A percentile compares a stretch with the other conserved stretches of the same genome.
These are phyloP conservation scores for Ormia ochracea DNA, from an alignment of 2,888 invertebrate genomes.

Conservation along the genomic window DNA sequence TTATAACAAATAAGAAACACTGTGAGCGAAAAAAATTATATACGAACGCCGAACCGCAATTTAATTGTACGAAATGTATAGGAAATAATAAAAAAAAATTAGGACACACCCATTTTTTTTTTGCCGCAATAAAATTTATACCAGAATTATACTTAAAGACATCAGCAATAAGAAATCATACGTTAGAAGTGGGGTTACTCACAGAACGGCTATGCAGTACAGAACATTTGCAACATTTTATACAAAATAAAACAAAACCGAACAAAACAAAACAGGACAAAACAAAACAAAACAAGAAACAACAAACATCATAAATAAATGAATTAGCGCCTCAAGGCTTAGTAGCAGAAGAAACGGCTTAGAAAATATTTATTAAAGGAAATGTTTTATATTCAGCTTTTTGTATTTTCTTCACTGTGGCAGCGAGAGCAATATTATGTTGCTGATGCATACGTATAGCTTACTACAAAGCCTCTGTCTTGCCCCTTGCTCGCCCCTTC, in stretches of 20 bases:
- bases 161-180: slow-evolving; percentile 37
- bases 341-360: too few relatives aligned
- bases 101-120: slow-evolving; percentile 60
- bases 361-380: slow-evolving; percentile 47
- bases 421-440: slow-evolving; percentile 12
- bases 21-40: slow-evolving; percentile 15
- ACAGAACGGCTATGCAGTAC: neutral
- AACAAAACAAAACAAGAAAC: too few relatives aligned
- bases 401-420: neutral
- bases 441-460: slow-evolving; percentile 16
- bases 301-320: slow-evolving; percentile 60
- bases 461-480: too few relatives aligned
- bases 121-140: neutral
- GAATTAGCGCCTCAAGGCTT: slow-evolving; percentile 64
- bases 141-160: slow-evolving; percentile 21
- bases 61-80: slow-evolving; percentile 38
- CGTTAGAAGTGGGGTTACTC: neutral
- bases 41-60: slow-evolving; percentile 20
- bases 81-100: slow-evolving; percentile 14
- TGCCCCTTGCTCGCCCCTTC: too few relatives aligned
- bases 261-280: too few relatives aligned
- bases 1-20: slow-evolving; percentile 36
- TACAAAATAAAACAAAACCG: too few relatives aligned
- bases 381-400: slow-evolving; percentile 49
- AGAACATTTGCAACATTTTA: slow-evolving; percentile 48